phyloP scores from a whole-genome alignment of 2,797 vertebrate genomes.

The Rachycentron canadum region DNA sequence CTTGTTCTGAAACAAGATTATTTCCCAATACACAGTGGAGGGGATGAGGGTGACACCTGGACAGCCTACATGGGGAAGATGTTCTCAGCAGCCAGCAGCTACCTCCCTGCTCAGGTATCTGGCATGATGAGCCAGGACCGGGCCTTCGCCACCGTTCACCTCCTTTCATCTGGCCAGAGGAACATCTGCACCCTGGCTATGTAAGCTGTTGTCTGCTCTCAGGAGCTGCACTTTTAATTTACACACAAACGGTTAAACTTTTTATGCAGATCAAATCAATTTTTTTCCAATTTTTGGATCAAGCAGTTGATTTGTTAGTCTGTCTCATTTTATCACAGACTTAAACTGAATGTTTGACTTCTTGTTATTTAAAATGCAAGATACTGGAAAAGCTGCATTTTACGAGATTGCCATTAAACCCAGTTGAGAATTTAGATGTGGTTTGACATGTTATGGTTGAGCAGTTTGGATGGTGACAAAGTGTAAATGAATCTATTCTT shows the following conservation, averaged over 20 bases:
- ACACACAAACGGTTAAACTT: not conserved
- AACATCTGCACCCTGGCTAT: conserved; percentile 92
- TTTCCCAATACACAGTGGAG: conserved; percentile 75
- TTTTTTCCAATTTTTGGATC: too few relatives aligned
- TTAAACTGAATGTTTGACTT: not conserved
- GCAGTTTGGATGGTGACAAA: not conserved
- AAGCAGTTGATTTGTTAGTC: too few relatives aligned
- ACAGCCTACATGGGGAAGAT: conserved; percentile 95
- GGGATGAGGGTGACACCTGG: conserved; percentile 94
- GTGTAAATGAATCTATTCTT: not conserved
- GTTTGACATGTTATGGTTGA: not conserved
- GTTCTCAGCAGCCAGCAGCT: conserved; percentile 95
- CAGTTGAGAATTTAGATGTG: not conserved
- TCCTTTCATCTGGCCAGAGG: conserved; percentile 91
- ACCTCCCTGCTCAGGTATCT: conserved; percentile 94
- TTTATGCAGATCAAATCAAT: not conserved
- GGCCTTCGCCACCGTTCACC: conserved; percentile 95
- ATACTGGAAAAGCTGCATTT: not conserved
- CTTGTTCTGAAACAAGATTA: not conserved
- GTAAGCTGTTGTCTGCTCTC: conserved; percentile 83
- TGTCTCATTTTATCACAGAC: not conserved
- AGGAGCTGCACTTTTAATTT: not conserved
- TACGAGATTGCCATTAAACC: not conserved
- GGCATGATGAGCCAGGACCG: conserved; percentile 98
- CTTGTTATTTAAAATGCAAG: not conserved